Base-by-base conservation (phyloP, 2,797 vertebrate species). In the Gobionotothen gibberifrons region DNA sequence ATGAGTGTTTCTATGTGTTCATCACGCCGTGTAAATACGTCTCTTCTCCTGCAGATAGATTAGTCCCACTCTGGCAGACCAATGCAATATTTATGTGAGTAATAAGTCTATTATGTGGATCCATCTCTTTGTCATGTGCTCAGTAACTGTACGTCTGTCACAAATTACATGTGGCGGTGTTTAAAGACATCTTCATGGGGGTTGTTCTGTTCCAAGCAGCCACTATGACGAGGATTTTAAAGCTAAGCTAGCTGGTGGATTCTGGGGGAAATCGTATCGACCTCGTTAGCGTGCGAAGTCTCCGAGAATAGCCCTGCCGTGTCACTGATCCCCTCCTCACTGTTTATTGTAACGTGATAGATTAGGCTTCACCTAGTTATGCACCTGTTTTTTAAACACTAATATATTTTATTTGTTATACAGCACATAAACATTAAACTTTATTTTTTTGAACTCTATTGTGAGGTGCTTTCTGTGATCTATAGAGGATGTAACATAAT, bases 391-490 rank as follows among this genome's bases (percentile, higher is more conserved):
- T 98, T 94, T 97, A 96, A 98, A 98, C 97, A 98, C 97, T 98
- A 98, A 97, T 98, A 97, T 98, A 98, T 97, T 97, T 97, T 96
- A 97, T 96, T 98, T 98, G 95, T 95, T 97, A 97, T 97, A 97
- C 96, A 92, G 93, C 92, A 94, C 94, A 96, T 94, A 79, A 93
- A 95, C 95, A 97, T 97, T 97, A 98, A 97, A 97, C 95, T 96
- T 94, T 96, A 96, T 96, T 96, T 96, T 89, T 96, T 95, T 94
- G 87, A 95, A 92, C 93, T 92, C 87, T 88, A 94, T 90, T 79
- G 89, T 93, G 89, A 77, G 51, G 81, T 83, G 68, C 69, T 73
- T 83, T 91, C 85, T 89, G 82, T 94, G 75, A 62, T 89, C 72
- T 57, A 49, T 48, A 5, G 57, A 40, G n/a, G 2, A 26, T 55